A percentile compares a stretch with the other conserved stretches of the same genome.
phyloP scores from a whole-genome alignment of 2,113 vertebrate species.

The Pleuronectes platessa region DNA sequence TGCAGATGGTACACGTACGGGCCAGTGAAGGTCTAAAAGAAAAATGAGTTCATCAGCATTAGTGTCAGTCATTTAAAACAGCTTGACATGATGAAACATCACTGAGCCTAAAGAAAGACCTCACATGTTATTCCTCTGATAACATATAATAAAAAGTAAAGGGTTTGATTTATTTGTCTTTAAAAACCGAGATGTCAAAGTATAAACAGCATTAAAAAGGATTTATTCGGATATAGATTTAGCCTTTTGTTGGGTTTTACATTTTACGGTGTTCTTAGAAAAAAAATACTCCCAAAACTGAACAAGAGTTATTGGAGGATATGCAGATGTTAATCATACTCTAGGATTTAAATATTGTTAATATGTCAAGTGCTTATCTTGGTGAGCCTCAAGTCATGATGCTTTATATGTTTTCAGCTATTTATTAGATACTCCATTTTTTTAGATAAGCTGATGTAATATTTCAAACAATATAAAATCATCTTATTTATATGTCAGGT shows the following conservation, averaged over 20 bases:
- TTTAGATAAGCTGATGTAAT: background rate
- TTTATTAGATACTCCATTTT: background rate
- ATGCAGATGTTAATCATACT: too few relatives aligned
- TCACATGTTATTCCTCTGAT: background rate
- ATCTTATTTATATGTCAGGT: background rate
- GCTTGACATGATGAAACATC: background rate
- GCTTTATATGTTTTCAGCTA: background rate
- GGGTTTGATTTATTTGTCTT: background rate
- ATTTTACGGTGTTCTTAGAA: too few relatives aligned
- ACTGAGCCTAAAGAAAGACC: background rate
- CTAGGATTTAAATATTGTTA: background rate
- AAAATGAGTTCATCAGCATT: constrained; percentile 15
- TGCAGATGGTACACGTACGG: constrained; percentile 97
- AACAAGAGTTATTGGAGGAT: too few relatives aligned
- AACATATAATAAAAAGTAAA: background rate
- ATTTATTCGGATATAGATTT: background rate
- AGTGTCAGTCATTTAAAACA: constrained; percentile 7
- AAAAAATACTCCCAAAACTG: too few relatives aligned
- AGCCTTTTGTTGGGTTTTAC: background rate
- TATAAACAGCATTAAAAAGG: background rate
- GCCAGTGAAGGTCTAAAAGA: constrained; percentile 93
- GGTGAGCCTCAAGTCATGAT: background rate
- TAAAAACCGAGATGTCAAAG: background rate
- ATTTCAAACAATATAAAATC: background rate
- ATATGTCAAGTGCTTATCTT: too few relatives aligned